Evolutionary conservation across 2,797 vertebrate species (phyloP).

Genomic region (Enteromius mattozi): DNA sequence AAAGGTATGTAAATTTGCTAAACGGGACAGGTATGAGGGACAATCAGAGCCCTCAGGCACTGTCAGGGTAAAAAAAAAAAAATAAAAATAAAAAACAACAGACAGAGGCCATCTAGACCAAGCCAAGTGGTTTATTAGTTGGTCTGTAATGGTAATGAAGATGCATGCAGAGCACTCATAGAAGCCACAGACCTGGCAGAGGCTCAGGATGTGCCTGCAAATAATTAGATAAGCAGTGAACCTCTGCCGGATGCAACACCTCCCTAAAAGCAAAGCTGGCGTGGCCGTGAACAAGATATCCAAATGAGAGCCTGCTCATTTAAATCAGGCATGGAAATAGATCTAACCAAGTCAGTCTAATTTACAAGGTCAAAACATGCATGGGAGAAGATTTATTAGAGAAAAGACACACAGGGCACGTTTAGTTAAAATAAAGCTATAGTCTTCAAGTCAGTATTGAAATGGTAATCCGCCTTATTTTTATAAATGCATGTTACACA

Average conservation of each 20-base stretch:
- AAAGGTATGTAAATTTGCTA: conserved; percentile 34
- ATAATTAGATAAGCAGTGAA: conserved; percentile 44
- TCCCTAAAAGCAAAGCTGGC: conserved; percentile 34
- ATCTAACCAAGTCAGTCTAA: not conserved
- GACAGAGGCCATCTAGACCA: conserved; percentile 5
- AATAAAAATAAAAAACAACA: not conserved
- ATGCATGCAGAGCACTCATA: conserved; percentile 31
- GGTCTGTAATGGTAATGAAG: conserved; percentile 45
- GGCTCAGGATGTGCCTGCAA: conserved; percentile 18
- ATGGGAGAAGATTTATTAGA: not conserved
- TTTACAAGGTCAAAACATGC: conserved; percentile 4
- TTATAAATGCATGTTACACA: not conserved
- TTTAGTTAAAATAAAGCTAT: not conserved
- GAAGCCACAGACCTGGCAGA: conserved; percentile 28
- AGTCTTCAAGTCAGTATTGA: not conserved
- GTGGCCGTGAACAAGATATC: not conserved
- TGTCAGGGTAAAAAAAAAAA: not conserved
- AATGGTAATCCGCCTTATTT: not conserved
- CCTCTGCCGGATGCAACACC: not conserved
- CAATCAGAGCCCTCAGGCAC: not conserved
- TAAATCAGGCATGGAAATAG: conserved; percentile 24
- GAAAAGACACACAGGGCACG: not conserved
- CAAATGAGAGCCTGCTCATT: conserved; percentile 19
- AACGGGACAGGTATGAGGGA: conserved; percentile 7
- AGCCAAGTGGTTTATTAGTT: conserved; percentile 41